A percentile compares a stretch with the other conserved stretches of the same genome.
phyloP scores from a whole-genome alignment of 2,888 invertebrate species.

The Polydesmus complanatus region DNA sequence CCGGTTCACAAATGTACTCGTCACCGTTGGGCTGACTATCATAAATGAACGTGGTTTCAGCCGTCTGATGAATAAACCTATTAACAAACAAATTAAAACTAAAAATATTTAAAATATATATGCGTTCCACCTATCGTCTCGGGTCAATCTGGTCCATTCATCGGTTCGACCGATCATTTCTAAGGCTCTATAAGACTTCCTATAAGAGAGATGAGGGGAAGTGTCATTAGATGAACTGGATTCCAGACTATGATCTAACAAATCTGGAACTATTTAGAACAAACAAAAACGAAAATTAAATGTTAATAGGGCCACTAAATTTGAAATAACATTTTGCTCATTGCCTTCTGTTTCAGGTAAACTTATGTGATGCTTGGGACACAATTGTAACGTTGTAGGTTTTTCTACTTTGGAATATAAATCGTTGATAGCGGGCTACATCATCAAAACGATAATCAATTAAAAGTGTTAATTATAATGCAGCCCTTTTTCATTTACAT shows the following conservation, averaged over 20 bases:
- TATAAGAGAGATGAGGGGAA: constrained; percentile 2
- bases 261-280: constrained; percentile 7
- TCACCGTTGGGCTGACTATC: constrained; percentile 1
- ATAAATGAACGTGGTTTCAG: constrained; percentile 10
- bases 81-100: no score
- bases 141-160: constrained; percentile 6
- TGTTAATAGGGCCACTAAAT: no score
- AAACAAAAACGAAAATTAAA: no score
- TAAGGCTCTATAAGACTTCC: constrained; percentile 5
- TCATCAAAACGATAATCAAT: not conserved
- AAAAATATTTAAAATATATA: not conserved
- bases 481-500: not conserved
- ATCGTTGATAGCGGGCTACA: constrained; percentile 6
- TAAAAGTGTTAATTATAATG: not conserved
- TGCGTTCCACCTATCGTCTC: constrained; percentile 4
- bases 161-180: constrained; percentile 6
- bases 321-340: no score
- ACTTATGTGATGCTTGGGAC: constrained; percentile 9
- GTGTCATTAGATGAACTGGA: constrained; percentile 11
- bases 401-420: constrained; percentile 13
- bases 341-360: constrained; percentile 7
- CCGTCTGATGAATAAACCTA: constrained; percentile 3
- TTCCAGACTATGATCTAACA: constrained; percentile 10
- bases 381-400: constrained; percentile 1
- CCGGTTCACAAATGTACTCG: not conserved